These are phyloP conservation scores for Papilio elwesi DNA, from an alignment of 2,888 invertebrate species.

Conservation along the genomic window DNA sequence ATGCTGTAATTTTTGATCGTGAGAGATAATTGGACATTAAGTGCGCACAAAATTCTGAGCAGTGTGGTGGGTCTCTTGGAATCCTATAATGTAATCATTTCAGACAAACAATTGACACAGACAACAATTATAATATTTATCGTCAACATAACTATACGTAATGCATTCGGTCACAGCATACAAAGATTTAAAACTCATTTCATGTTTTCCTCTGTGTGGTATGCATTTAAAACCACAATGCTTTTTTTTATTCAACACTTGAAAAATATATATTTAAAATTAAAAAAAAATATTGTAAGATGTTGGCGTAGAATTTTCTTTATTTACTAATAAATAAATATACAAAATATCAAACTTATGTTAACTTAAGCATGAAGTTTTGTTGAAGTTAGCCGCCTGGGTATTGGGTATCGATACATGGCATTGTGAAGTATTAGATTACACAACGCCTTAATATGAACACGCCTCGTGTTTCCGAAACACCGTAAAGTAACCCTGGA, in stretches of 20 bases:
- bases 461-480: conserved; percentile 11
- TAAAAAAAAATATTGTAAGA: too few species aligned
- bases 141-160: too few species aligned
- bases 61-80: background rate
- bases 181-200: too few species aligned
- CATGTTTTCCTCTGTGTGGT: too few species aligned
- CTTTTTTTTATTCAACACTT: too few species aligned
- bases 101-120: too few species aligned
- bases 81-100: background rate
- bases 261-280: too few species aligned
- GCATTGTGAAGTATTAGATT: background rate
- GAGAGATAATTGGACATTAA: conserved; percentile 18
- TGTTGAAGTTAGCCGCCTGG: background rate
- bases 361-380: background rate
- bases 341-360: background rate
- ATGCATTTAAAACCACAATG: too few species aligned
- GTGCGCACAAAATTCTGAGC: background rate
- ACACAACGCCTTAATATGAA: conserved; percentile 12
- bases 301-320: too few species aligned
- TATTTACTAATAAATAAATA: too few species aligned
- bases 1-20: conserved; percentile 26
- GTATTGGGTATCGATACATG: conserved; percentile 8
- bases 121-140: background rate
- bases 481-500: background rate
- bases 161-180: too few species aligned